Evolutionary conservation across 2,888 invertebrate species (phyloP), one percentile per base, ranked within the genome.

Genomic region (Heliconius hortense): DNA sequence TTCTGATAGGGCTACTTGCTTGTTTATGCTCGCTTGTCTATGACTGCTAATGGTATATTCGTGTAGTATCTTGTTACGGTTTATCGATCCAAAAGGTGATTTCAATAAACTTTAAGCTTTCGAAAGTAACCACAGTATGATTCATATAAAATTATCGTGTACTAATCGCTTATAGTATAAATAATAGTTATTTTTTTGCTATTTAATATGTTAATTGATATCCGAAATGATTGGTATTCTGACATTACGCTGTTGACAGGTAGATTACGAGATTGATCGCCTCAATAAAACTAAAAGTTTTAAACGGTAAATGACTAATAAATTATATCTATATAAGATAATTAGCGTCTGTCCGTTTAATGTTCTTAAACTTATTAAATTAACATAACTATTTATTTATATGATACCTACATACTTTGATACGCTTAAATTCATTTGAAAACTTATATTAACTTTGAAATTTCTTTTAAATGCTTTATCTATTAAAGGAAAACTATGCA

Each of bases 31-130:
- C 81, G 84, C 82, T 85, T 86, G 86, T 87, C 87, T 86, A 85
- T 87, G 84, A 81, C 79, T 85, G 84, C 89, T 93, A 93, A 93
- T 93, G 92, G 92, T 85, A 82, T 86, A 90, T 84, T 88, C 90
- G 84, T 93, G 93, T 93, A 84, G 82, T 84, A 87, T 92, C 91
- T 87, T 81, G 87, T 91, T 90, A 89, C 92, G 82, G 79, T 79
- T 81, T 82, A 83, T 88, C 87, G 88, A 87, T 87, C 84, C 66
- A 74, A 69, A 74, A 66, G 43, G 66, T 53, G 59, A 35, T 83
- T 68, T 73, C 77, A 85, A 85, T 87, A 85, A 85, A 83, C 82
- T 83, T 83, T 84, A 73, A 73, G 81, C 79, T 76, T 76, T 77
- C 64, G 77, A 74, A 79, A 81, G 77, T 76, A 78, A 78, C 78